A percentile compares a stretch with the other conserved stretches of the same genome.
These are phyloP conservation scores for Leptopilina drosophilae DNA, from an alignment of 2,888 invertebrate species.

Conservation along the genomic window DNA sequence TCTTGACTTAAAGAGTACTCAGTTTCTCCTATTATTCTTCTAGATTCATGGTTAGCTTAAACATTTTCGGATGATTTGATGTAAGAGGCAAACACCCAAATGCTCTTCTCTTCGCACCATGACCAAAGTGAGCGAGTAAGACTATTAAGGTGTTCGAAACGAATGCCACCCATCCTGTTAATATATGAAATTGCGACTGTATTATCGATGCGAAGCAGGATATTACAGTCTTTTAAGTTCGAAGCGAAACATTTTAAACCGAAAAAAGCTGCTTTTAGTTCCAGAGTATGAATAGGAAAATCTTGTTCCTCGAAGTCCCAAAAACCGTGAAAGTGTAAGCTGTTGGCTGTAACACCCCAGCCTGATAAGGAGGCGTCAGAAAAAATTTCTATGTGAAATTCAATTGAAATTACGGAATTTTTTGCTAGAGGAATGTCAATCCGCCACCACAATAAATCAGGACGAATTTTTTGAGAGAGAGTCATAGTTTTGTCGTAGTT, in stretches of 20 bases:
- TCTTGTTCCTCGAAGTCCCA: slow-evolving; percentile 32
- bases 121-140: slow-evolving; percentile 6
- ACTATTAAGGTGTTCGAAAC: neutral
- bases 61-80: slow-evolving; percentile 60
- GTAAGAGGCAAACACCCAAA: slow-evolving; percentile 61
- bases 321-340: slow-evolving; percentile 37
- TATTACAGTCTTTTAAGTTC: neutral
- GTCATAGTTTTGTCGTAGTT: neutral
- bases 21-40: slow-evolving; percentile 41
- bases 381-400: slow-evolving; percentile 38
- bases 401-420: neutral
- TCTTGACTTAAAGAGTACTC: slow-evolving; percentile 33
- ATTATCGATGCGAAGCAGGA: slow-evolving; percentile 19
- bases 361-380: slow-evolving; percentile 46
- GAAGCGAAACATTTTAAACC: neutral
- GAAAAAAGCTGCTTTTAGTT: neutral
- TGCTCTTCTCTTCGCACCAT: slow-evolving; percentile 22
- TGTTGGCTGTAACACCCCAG: slow-evolving; percentile 40
- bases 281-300: neutral
- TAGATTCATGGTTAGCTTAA: slow-evolving; percentile 56
- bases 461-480: neutral
- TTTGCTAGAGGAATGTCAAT: neutral
- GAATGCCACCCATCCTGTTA: neutral
- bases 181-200: neutral
- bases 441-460: neutral